Evolutionary conservation across 1,140 invertebrate species (phyloP), one percentile per base, ranked within the genome.

Genomic region (Adelges cooleyi): DNA sequence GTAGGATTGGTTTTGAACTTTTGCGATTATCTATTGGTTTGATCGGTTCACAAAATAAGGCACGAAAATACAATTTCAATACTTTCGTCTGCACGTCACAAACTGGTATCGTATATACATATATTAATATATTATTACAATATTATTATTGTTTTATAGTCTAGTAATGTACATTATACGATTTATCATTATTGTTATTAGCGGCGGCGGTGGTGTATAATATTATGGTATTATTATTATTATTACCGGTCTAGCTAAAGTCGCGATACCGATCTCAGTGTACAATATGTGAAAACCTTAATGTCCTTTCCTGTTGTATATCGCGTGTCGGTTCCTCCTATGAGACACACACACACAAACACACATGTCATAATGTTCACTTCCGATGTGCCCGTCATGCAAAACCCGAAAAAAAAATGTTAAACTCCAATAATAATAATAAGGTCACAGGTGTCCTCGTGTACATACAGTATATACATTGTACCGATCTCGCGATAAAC

Each of bases 251-350:
- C 56, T 20, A 29, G 17, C 56, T 18, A 13, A 48, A 48, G 40
- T 48, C 11, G 17, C 25, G 56, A 62, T 62, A 46, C 44, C 17
- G 5, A 62, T 62, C 56, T 48, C 42, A 23, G 42, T 62, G 56
- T 48, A n/a, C n/a, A n/a, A n/a, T n/a, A 18, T 27, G 54, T 59
- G 25, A 40, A 62, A 62, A 62, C 56, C 56, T 62, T 62, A 62
- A 62, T 62, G 56, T 36, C 56, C 56, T 62, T 62, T 62, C 42
- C 56, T 62, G 56, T 62, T 46, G 25, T n/a, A 62, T 46, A 62
- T 62, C 25, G 56, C 56, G 56, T 62, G 56, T 48, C 42, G 25
- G 56, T 62, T 62, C 56, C 56, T 62, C 56, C 56, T 62, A 62
- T 46, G 27, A 48, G 54, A 59, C 40, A 56, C 17, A 42, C 17